These are phyloP conservation scores for Naso thynnoides DNA, from an alignment of 2,797 vertebrate genomes.

Conservation along the genomic window DNA sequence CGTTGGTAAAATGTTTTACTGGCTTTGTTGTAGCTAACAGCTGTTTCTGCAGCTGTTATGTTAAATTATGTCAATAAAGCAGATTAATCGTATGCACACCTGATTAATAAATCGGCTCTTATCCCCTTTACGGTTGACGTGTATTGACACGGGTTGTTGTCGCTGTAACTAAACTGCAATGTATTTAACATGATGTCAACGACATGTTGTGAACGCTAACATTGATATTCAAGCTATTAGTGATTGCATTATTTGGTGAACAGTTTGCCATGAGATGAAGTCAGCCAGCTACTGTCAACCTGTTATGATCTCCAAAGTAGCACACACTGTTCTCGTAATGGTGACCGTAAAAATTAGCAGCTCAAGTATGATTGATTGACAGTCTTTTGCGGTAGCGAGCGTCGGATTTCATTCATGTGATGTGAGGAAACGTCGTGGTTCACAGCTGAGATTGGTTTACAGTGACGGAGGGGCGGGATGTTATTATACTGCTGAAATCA, in stretches of 20 bases:
- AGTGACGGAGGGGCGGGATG: constrained; percentile 85
- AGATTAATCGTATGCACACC: constrained; percentile 1
- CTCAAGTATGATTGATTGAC: constrained; percentile 79
- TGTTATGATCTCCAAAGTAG: constrained; percentile 43
- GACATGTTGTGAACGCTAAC: constrained; percentile 68
- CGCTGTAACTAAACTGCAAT: background rate
- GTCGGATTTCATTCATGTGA: constrained; percentile 84
- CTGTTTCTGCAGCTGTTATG: background rate
- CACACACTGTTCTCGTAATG: constrained; percentile 75
- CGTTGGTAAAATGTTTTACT: constrained; percentile 8
- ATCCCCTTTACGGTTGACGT: constrained; percentile 27
- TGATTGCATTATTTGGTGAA: constrained; percentile 23
- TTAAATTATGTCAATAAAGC: background rate
- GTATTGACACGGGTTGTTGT: constrained; percentile 47
- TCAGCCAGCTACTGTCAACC: constrained; percentile 34
- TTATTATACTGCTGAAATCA: constrained; percentile 65
- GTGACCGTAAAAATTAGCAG: constrained; percentile 70
- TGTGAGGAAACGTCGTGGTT: constrained; percentile 82
- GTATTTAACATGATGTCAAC: constrained; percentile 43
- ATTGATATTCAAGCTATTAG: constrained; percentile 29
- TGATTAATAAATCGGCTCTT: constrained; percentile 31
- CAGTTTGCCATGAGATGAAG: background rate
- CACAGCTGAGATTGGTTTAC: constrained; percentile 85
- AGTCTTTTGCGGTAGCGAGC: constrained; percentile 71
- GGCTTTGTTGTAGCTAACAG: background rate